A percentile compares a stretch with the other conserved stretches of the same genome.
Evolutionary conservation across 64 coral and sea anemone genomes (phyloP).

Genomic region (Montipora efflorescens): DNA sequence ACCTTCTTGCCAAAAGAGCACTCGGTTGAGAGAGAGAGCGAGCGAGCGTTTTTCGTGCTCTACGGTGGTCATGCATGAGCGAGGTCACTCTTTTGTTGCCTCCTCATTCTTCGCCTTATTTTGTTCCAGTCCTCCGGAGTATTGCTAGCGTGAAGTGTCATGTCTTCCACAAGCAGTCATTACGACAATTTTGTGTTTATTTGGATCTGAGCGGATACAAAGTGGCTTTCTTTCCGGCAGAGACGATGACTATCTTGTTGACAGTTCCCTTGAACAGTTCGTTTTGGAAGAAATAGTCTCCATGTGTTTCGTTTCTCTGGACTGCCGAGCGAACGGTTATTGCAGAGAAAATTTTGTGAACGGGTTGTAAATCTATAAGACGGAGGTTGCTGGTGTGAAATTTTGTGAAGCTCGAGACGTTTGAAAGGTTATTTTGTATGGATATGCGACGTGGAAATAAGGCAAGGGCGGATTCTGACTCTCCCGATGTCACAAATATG

Average conservation of each 20-base stretch:
- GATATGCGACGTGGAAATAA: conserved; percentile 37
- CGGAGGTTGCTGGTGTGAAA: neutral
- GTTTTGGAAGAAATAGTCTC: neutral
- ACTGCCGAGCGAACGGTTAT: neutral
- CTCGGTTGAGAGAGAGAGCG: too few relatives aligned
- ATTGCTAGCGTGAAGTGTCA: neutral
- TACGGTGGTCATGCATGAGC: too few relatives aligned
- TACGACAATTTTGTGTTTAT: conserved; percentile 25
- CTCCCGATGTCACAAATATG: conserved; percentile 38
- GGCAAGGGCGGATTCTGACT: conserved; percentile 23
- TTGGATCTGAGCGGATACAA: conserved; percentile 40
- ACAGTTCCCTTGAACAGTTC: conserved; percentile 19
- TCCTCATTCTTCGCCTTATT: neutral
- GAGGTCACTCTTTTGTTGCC: too few relatives aligned
- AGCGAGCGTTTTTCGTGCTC: too few relatives aligned
- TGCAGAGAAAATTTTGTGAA: conserved; percentile 5
- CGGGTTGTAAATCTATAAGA: neutral
- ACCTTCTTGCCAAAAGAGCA: too few relatives aligned
- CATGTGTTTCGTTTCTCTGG: neutral
- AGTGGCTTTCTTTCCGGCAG: conserved; percentile 30
- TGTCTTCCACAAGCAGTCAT: conserved; percentile 20
- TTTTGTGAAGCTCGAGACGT: neutral
- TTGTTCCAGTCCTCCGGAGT: conserved; percentile 41
- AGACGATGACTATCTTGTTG: conserved; percentile 37
- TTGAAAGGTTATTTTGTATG: neutral